A percentile compares a stretch with the other conserved stretches of the same genome.
phyloP scores from a whole-genome alignment of 1,140 invertebrate genomes.

The Ephestia elutella region DNA sequence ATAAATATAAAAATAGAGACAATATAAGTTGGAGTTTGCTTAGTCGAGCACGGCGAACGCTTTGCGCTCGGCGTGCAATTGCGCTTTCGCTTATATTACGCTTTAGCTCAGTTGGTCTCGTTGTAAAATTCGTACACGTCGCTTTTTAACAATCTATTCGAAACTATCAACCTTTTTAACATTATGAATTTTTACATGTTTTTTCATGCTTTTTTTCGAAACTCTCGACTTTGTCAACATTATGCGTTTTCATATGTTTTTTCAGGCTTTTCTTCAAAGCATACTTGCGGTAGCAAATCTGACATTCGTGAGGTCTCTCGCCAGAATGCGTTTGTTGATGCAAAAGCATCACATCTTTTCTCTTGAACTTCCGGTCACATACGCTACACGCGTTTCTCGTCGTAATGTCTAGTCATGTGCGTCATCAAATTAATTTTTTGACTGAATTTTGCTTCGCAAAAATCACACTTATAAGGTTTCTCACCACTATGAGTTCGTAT shows the following conservation, averaged over 20 bases:
- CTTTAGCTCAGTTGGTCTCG: too few relatives aligned
- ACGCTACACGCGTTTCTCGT: slow-evolving; percentile 8
- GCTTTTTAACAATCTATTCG: background rate
- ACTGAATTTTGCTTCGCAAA: background rate
- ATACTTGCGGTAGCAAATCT: background rate
- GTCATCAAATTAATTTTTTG: slow-evolving; percentile 45
- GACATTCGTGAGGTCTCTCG: slow-evolving; percentile 5
- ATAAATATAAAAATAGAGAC: too few relatives aligned
- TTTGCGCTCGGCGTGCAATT: too few relatives aligned
- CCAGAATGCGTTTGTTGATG: background rate
- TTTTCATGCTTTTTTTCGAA: too few relatives aligned
- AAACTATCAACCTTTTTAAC: too few relatives aligned
- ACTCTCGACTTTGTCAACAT: background rate
- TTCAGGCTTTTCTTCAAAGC: background rate
- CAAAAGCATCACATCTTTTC: background rate
- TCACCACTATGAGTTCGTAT: background rate
- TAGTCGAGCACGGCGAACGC: too few relatives aligned
- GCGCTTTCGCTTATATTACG: too few relatives aligned
- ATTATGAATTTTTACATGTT: too few relatives aligned
- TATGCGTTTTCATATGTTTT: slow-evolving; percentile 6
- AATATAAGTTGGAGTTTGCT: too few relatives aligned
- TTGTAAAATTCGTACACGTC: too few relatives aligned
- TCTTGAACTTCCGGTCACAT: background rate
- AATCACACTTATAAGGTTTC: background rate
- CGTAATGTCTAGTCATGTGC: slow-evolving; percentile 48